A percentile compares a stretch with the other conserved stretches of the same genome.
Conservation (phyloP, 2,113 vertebrate species). For the Rana temporaria region DNA sequence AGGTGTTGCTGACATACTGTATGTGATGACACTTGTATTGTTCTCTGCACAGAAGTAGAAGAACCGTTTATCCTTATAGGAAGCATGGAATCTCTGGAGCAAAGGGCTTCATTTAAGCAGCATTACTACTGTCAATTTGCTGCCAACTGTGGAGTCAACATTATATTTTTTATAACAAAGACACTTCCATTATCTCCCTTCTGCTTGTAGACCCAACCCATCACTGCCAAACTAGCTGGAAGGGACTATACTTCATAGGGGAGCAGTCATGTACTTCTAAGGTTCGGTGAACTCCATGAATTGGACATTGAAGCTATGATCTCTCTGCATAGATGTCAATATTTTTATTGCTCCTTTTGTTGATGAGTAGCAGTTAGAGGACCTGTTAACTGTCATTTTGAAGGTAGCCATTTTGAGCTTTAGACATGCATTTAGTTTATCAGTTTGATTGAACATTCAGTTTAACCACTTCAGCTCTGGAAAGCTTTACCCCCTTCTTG, state of each 20-base stretch:
- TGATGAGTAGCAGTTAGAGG: too few species aligned
- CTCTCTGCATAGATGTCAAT: slow-evolving; percentile 14
- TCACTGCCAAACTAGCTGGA: slow-evolving; percentile 27
- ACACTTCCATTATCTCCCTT: not conserved
- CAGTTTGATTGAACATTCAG: too few species aligned
- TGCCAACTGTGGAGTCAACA: not conserved
- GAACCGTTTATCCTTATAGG: slow-evolving; percentile 16
- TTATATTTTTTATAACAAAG: slow-evolving; percentile 1
- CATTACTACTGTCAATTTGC: not conserved
- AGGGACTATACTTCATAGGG: not conserved
- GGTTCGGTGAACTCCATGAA: not conserved
- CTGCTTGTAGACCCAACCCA: slow-evolving; percentile 22
- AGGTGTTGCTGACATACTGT: not conserved
- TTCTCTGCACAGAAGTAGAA: slow-evolving; percentile 16
- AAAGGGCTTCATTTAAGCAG: slow-evolving; percentile 12
- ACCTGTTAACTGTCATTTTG: too few species aligned
- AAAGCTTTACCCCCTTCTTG: too few species aligned
- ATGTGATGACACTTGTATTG: not conserved
- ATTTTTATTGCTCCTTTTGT: slow-evolving; percentile 1
- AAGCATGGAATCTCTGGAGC: slow-evolving; percentile 24
- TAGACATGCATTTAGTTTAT: too few species aligned
- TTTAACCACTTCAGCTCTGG: too few species aligned
- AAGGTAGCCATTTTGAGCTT: too few species aligned
- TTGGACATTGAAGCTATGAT: not conserved
- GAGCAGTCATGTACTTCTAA: slow-evolving; percentile 12